A percentile compares a stretch with the other conserved stretches of the same genome.
phyloP scores from a whole-genome alignment of 2,888 invertebrate species.

The Euplexia lucipara region DNA sequence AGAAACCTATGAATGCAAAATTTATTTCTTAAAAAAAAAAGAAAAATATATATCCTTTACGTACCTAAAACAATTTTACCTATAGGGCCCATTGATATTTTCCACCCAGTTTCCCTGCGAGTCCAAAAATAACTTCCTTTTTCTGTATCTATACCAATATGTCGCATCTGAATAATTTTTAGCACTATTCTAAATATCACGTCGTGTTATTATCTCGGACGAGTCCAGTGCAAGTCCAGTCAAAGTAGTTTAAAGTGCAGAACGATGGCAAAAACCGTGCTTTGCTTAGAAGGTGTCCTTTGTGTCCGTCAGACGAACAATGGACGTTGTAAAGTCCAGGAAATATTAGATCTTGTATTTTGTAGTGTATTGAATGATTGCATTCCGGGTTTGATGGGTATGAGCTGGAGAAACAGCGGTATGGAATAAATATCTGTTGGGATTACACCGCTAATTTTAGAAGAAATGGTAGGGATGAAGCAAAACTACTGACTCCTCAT shows the following conservation, averaged over 20 bases:
- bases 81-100: too few relatives aligned
- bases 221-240: constrained; percentile 69
- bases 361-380: constrained; percentile 61
- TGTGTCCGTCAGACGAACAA: constrained; percentile 63
- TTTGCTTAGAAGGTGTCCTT: constrained; percentile 58
- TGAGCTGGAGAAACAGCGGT: constrained; percentile 34
- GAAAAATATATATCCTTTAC: too few relatives aligned
- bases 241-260: constrained; percentile 77
- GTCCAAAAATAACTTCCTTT: too few relatives aligned
- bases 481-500: too few relatives aligned
- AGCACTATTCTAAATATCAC: constrained; percentile 57
- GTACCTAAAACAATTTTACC: too few relatives aligned
- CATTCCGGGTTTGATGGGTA: constrained; percentile 59
- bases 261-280: constrained; percentile 79
- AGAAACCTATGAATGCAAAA: too few relatives aligned
- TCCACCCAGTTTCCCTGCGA: too few relatives aligned
- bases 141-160: too few relatives aligned
- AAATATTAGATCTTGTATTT: constrained; percentile 65
- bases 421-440: too few relatives aligned
- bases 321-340: constrained; percentile 61
- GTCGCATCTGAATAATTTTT: constrained; percentile 49
- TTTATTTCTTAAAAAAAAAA: too few relatives aligned
- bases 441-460: too few relatives aligned
- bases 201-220: constrained; percentile 55
- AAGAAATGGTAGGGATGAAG: too few relatives aligned